Evolutionary conservation across 2,888 invertebrate species (phyloP), one percentile per base, ranked within the genome.

Genomic region (Tinea pellionella): DNA sequence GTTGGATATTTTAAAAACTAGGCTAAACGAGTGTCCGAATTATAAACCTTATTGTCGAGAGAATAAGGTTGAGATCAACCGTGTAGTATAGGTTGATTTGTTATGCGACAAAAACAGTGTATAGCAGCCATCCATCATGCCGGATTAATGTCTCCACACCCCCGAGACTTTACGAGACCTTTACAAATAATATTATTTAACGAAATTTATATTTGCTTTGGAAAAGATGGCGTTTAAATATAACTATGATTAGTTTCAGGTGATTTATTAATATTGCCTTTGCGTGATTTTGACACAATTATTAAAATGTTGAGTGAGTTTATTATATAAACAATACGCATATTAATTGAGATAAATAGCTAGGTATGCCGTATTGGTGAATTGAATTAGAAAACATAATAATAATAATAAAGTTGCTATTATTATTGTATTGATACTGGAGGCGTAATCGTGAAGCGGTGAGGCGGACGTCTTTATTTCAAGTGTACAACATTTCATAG

Each of bases 121-220:
- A 9, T 53, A 53, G 24, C 12, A 12, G 19, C 24, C 19, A 53
- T 53, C 53, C 53, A 53, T 53, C 53, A 53, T 18, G 19, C 3
- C 18, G 53, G 53, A 53, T 53, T 53, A 53, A 18, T 24, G 53
- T 18, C 19, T 24, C 53, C 53, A 53, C 53, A 53, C 53, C 53
- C 24, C n/a, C 53, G 53, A 24, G 24, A 53, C 53, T 12, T 24
- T 9, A 24, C 24, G 16, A 13, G 47, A 47, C 47, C 47, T 47
- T 24, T 18, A 24, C 53, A 12, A 53, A 53, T 53, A 53, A 19
- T 24, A 53, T 53, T 53, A 53, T 53, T 53, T 24, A 53, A 16
- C 2, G 3, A 24, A 19, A 24, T 53, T 11, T 51, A 15, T 4
- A 51, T 42, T 18, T 47, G 13, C 2, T 37, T 37, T 12, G 11